Percentiles rank a stretch among this genome's conserved stretches.
phyloP scores from a whole-genome alignment of 2,888 invertebrate species.

The Drosophila pegasa region DNA sequence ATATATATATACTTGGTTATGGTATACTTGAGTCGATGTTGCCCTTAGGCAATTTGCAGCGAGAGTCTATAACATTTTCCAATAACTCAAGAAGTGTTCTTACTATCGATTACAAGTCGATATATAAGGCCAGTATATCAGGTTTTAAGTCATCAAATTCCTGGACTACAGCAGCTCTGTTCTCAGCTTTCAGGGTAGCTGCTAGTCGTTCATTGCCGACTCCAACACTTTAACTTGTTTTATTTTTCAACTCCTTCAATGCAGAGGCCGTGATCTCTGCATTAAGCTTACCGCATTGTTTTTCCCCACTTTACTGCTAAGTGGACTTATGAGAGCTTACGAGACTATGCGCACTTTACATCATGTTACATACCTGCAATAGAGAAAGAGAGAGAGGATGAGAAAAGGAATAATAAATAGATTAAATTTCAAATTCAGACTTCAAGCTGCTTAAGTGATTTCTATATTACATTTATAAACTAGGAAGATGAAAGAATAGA shows the following conservation, averaged over 20 bases:
- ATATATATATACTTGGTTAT: too few relatives aligned
- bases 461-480: neutral
- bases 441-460: neutral
- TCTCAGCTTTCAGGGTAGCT: too few relatives aligned
- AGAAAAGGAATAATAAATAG: neutral
- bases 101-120: too few relatives aligned
- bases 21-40: too few relatives aligned
- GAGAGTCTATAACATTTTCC: too few relatives aligned
- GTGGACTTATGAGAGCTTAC: conserved; percentile 3
- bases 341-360: conserved; percentile 7
- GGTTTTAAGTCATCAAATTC: too few relatives aligned
- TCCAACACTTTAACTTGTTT: neutral
- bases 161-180: too few relatives aligned
- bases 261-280: conserved; percentile 44
- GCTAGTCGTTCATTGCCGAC: neutral
- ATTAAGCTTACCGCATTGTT: conserved; percentile 55
- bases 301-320: conserved; percentile 13
- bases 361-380: conserved; percentile 56
- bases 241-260: conserved; percentile 35
- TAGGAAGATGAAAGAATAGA: neutral
- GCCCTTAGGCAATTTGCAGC: too few relatives aligned
- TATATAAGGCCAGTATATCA: too few relatives aligned
- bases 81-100: too few relatives aligned
- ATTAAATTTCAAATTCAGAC: neutral
- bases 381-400: neutral